Evolutionary conservation across 2,113 vertebrate genomes (phyloP), one percentile per base, ranked within the genome.

Genomic region (Seriola dumerili): DNA sequence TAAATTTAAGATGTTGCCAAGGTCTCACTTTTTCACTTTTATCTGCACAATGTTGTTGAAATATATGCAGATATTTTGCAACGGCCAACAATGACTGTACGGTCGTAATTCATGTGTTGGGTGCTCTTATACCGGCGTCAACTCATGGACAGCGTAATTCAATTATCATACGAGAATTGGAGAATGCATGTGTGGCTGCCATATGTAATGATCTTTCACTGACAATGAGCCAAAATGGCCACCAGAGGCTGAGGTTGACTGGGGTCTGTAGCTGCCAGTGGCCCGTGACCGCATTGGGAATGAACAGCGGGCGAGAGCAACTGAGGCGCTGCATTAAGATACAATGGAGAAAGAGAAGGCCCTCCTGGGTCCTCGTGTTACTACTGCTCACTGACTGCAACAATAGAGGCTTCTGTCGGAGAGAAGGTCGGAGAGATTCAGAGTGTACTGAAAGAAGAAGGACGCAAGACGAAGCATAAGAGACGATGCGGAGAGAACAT

Each of bases 331-430:
- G 88, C 85, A 72, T 90, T 85, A 83, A 79, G 85, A 87, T 29
- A 86, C 84, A 80, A 88, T 29, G 80, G 90, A 94, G 90, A 90
- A 82, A 87, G 85, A 85, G 78, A 82, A 83, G 88, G 66, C 67
- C 54, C 84, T 84, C 57, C 80, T 65, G 82, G 84, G 87, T 91
- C 89, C 88, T 94, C 85, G 81, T 87, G 86, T 94, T 94, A 93
- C 94, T 83, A 0, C 85, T 57, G 81, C 77, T 86, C 71, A 73
- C 68, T 34, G 62, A 81, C 46, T 29, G 81, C 76, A 86, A 94
- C 94, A 95, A 94, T 72, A 89, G 79, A 85, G 77, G 81, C 91
- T 86, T 93, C 93, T 94, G 92, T 95, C 88, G 69, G 84, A 66
- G 61, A 54, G 63, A 54, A 63, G 66, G 72, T 74, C 6, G 48